Base-by-base conservation (phyloP, 2,797 vertebrate genomes). In the Tokudaia muenninki region DNA sequence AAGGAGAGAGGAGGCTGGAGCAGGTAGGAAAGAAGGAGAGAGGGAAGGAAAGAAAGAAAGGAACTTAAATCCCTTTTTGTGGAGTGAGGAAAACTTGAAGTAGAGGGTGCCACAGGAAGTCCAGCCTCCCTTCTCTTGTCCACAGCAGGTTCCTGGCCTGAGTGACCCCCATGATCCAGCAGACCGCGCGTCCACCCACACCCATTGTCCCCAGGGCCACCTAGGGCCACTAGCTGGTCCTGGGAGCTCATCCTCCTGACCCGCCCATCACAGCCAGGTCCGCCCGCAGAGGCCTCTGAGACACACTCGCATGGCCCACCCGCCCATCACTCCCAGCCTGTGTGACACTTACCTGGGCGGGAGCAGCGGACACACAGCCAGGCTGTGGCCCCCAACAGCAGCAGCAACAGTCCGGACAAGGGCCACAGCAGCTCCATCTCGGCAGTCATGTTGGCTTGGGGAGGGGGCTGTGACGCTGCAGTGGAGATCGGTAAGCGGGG, bases 281-380 rank as follows among this genome's bases (percentile, higher is more conserved):
- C 1, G 6, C 17, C 59, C 77, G 12, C 21, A 4, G n/a, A 4
- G 16, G 13, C 37, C 61, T 14, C 41, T 61, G 59, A 22, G 59
- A 61, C 59, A 61, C 59, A 52, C 50, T 52, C 50, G 10, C 50
- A 52, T 52, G 50, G 47, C 47, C 50, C 50, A 1, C 50, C 50
- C 50, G 10, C 50, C 50, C 55, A 57, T 57, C 55, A 3, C 55
- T 17, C 24, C 57, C 24, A 29, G 0, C 83, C 65, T 0, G 0
- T 0, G 26, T 9, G 34, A 10, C 59, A 47, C 67, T 97, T 75
- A 98, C 98, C 98, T 0, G 93, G 90, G 47, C 13, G 96, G 59
- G 94, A 97, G 92, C 99, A 99, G 87, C 77, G 97, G 87, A 98
- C 3, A 0, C 99, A 99, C 82, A 98, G 90, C 94, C 98, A 93